Evolutionary conservation across 2,797 vertebrate genomes (phyloP).

Genomic region (Hirundo rustica): DNA sequence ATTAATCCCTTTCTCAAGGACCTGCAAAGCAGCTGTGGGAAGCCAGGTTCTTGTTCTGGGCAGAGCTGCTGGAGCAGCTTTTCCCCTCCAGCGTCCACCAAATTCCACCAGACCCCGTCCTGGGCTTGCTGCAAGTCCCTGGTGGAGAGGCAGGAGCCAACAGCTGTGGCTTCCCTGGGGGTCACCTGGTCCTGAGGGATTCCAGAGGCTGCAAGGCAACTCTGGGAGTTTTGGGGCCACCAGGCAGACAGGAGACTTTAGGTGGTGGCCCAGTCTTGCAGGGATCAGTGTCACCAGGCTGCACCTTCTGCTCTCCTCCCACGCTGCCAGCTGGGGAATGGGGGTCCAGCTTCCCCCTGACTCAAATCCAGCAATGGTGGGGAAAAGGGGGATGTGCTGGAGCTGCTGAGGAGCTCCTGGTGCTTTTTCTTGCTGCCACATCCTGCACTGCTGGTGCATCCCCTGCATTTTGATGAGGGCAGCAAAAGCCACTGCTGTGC

Average conservation of each 20-base stretch:
- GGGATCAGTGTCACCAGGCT: background rate
- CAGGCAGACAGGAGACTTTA: background rate
- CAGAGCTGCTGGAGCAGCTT: background rate
- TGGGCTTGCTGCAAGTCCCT: background rate
- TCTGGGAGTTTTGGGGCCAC: background rate
- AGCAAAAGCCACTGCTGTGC: background rate
- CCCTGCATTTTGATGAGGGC: background rate
- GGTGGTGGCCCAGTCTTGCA: background rate
- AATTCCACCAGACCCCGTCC: background rate
- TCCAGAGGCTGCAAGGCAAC: background rate
- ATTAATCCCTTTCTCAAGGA: background rate
- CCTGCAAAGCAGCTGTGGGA: background rate
- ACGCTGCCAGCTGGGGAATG: background rate
- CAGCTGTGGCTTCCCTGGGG: background rate
- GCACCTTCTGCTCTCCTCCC: background rate
- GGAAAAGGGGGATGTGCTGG: background rate
- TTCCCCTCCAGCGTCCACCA: background rate
- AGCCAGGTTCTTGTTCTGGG: background rate
- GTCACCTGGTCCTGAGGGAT: background rate
- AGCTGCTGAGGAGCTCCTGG: background rate
- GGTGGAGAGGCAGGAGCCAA: background rate
- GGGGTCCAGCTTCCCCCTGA: background rate
- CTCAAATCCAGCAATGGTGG: background rate
- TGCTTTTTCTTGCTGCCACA: background rate
- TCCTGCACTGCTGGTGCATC: background rate